These are phyloP conservation scores for Pseudachorutes palmiensis DNA, from an alignment of 1,140 invertebrate species.

Conservation along the genomic window DNA sequence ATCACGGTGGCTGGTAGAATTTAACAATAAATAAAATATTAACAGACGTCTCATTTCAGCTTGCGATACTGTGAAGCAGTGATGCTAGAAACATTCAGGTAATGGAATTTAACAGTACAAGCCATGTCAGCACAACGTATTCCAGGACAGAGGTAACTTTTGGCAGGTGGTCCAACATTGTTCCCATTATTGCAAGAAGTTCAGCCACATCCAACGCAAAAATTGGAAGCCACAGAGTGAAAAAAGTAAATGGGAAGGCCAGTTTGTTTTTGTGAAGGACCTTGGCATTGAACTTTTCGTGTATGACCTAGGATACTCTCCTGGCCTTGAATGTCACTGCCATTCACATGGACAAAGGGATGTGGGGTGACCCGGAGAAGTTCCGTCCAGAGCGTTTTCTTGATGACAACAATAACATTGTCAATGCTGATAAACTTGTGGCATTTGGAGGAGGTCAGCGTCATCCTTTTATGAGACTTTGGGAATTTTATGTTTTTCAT, in stretches of 20 bases:
- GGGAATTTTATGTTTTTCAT: background rate
- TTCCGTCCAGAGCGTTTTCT: constrained; percentile 48
- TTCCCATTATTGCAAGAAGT: background rate
- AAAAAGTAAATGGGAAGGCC: background rate
- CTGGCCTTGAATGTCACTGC: constrained; percentile 15
- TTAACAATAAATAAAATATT: too few relatives aligned
- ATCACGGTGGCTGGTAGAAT: too few relatives aligned
- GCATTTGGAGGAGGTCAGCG: constrained; percentile 17
- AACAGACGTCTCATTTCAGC: background rate
- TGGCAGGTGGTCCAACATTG: background rate
- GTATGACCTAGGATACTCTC: background rate
- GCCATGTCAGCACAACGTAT: background rate
- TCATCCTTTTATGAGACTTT: background rate
- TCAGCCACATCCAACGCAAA: background rate
- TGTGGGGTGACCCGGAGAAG: constrained; percentile 44
- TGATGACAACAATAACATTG: constrained; percentile 5
- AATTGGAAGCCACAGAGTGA: background rate
- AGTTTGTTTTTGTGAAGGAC: background rate
- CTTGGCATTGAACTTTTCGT: background rate
- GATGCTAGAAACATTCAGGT: background rate
- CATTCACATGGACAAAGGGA: constrained; percentile 42
- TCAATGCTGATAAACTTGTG: constrained; percentile 10
- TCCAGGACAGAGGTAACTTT: background rate
- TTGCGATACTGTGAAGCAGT: background rate
- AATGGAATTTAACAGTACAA: background rate